Percentiles rank a stretch among this genome's conserved stretches.
These are phyloP conservation scores for Torymus tubicola DNA, from an alignment of 2,888 invertebrate genomes.

Conservation along the genomic window DNA sequence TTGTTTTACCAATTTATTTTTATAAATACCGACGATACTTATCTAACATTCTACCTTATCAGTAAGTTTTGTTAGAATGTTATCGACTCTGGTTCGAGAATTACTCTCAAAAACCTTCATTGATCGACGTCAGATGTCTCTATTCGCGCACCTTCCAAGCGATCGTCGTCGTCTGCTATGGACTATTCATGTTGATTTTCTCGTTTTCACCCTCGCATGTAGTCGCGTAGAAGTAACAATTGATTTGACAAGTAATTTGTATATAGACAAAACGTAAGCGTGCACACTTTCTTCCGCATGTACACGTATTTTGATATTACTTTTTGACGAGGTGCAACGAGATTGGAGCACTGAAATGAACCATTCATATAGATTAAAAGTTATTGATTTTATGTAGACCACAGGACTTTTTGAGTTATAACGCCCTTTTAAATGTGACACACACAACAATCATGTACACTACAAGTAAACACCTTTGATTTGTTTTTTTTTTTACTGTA, in stretches of 20 bases:
- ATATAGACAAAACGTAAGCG: constrained; percentile 42
- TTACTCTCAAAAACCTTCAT: no score
- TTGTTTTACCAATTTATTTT: no score
- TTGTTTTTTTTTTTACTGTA: no score
- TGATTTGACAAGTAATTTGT: constrained; percentile 35
- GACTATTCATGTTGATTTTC: constrained; percentile 7
- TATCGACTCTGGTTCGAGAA: no score
- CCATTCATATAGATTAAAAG: constrained; percentile 5
- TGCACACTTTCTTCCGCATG: background rate
- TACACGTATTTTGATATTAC: no score
- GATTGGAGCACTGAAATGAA: no score
- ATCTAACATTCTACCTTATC: no score
- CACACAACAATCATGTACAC: no score
- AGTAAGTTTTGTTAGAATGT: no score
- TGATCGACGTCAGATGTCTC: constrained; percentile 15
- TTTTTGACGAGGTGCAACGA: no score
- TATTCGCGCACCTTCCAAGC: background rate
- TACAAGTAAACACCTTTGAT: no score
- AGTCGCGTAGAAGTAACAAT: constrained; percentile 27
- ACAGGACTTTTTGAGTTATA: constrained; percentile 7
- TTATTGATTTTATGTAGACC: constrained; percentile 41
- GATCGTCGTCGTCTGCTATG: constrained; percentile 18
- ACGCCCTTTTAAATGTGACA: background rate
- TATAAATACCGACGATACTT: no score
- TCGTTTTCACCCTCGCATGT: constrained; percentile 20